phyloP scores from a whole-genome alignment of 2,888 invertebrate genomes.

The Leptopilina syphax region DNA sequence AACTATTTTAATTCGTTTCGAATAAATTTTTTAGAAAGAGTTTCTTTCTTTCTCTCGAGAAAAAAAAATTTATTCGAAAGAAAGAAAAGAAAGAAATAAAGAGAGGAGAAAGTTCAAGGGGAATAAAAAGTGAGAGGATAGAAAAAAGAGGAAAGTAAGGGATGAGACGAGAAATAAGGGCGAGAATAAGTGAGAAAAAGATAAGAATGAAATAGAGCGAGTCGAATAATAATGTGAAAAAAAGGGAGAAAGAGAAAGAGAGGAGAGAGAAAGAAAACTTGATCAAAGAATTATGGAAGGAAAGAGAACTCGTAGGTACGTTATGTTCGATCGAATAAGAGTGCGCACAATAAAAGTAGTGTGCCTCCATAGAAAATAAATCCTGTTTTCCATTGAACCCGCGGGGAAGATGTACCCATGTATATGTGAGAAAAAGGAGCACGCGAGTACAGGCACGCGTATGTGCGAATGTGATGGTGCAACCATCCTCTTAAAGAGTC shows the following conservation, averaged over 20 bases:
- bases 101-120: slow-evolving; percentile 22
- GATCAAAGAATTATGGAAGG: slow-evolving; percentile 55
- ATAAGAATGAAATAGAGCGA: slow-evolving; percentile 32
- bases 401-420: slow-evolving; percentile 54
- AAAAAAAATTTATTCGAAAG: slow-evolving; percentile 54
- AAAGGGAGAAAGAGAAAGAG: slow-evolving; percentile 7
- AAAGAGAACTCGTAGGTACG: slow-evolving; percentile 56
- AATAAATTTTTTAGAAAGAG: slow-evolving; percentile 4
- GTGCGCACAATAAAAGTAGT: slow-evolving; percentile 69
- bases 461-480: slow-evolving; percentile 47
- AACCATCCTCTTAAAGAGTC: slow-evolving; percentile 57
- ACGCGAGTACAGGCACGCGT: slow-evolving; percentile 48
- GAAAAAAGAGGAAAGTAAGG: slow-evolving; percentile 13
- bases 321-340: slow-evolving; percentile 69
- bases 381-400: slow-evolving; percentile 74
- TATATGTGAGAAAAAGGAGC: slow-evolving; percentile 44
- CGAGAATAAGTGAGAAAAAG: slow-evolving; percentile 37
- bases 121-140: slow-evolving; percentile 39
- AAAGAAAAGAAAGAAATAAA: slow-evolving; percentile 44
- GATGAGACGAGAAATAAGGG: neutral
- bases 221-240: neutral
- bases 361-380: slow-evolving; percentile 68
- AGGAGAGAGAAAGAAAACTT: slow-evolving; percentile 52
- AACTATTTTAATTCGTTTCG: slow-evolving; percentile 59
- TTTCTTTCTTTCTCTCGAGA: neutral